Evolutionary conservation across 2,797 vertebrate genomes (phyloP).

Genomic region (Phalanger gymnotis): DNA sequence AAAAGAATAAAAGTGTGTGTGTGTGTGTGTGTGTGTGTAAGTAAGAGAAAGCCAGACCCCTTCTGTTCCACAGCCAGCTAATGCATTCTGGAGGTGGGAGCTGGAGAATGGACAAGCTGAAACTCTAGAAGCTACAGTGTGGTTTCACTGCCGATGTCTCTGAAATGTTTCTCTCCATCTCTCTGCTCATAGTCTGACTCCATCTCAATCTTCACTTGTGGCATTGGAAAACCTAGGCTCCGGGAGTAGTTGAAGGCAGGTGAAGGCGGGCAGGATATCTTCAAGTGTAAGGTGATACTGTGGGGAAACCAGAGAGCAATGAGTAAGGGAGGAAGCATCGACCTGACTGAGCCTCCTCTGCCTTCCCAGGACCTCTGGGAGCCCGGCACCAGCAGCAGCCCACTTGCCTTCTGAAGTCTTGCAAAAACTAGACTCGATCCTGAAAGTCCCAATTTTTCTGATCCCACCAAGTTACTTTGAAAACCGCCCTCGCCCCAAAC

Average conservation of each 20-base stretch:
- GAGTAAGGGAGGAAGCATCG: not conserved
- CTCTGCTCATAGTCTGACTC: constrained; percentile 94
- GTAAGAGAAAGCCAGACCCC: not conserved
- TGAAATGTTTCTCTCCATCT: constrained; percentile 87
- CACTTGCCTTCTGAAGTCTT: not conserved
- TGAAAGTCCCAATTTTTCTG: constrained; percentile 1
- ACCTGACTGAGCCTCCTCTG: not conserved
- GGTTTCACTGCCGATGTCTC: constrained; percentile 92
- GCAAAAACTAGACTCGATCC: not conserved
- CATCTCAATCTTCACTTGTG: constrained; percentile 98
- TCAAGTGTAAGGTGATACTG: constrained; percentile 98
- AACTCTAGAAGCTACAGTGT: constrained; percentile 85
- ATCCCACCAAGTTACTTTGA: not conserved
- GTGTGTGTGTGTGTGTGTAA: not conserved
- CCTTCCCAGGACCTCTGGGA: not conserved
- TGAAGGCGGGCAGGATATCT: constrained; percentile 96
- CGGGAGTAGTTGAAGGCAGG: constrained; percentile 89
- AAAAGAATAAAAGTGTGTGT: not conserved
- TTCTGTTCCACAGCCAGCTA: not conserved
- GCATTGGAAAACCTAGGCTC: constrained; percentile 83
- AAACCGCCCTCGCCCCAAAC: not conserved
- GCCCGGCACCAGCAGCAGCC: too few relatives aligned
- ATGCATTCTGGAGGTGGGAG: not conserved
- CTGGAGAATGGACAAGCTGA: not conserved
- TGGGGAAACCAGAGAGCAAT: not conserved